Evolutionary conservation across 2,113 vertebrate genomes (phyloP).

Genomic region (Choloepus hoffmanni): DNA sequence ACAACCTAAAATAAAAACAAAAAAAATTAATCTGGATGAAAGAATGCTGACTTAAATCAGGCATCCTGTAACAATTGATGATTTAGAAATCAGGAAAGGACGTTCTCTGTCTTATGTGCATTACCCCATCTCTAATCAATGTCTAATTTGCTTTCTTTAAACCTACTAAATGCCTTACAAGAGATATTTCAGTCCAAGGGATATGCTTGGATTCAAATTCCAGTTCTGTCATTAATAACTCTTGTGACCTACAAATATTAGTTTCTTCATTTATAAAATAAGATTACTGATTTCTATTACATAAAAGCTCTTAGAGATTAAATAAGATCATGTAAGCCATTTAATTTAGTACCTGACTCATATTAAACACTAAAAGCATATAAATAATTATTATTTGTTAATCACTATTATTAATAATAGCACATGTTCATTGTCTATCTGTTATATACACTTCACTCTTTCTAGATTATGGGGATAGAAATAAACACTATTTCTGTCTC

Average conservation of each 20-base stretch:
- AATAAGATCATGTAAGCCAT: not conserved
- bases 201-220: not conserved
- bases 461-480: not conserved
- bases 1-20: not conserved
- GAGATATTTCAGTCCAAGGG: not conserved
- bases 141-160: not conserved
- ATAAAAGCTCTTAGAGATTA: not conserved
- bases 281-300: not conserved
- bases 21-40: not conserved
- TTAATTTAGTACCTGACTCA: not conserved
- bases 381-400: not conserved
- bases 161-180: not conserved
- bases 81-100: not conserved
- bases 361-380: not conserved
- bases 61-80: not conserved
- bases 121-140: not conserved
- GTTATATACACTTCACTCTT: not conserved
- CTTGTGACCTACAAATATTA: not conserved
- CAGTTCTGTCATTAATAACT: not conserved
- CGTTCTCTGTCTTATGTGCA: not conserved
- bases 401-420: not conserved
- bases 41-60: not conserved
- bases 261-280: conserved; percentile 2
- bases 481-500: not conserved
- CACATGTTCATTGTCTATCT: not conserved